Evolutionary conservation across 2,113 vertebrate genomes (phyloP).

Genomic region (Ondatra zibethicus): DNA sequence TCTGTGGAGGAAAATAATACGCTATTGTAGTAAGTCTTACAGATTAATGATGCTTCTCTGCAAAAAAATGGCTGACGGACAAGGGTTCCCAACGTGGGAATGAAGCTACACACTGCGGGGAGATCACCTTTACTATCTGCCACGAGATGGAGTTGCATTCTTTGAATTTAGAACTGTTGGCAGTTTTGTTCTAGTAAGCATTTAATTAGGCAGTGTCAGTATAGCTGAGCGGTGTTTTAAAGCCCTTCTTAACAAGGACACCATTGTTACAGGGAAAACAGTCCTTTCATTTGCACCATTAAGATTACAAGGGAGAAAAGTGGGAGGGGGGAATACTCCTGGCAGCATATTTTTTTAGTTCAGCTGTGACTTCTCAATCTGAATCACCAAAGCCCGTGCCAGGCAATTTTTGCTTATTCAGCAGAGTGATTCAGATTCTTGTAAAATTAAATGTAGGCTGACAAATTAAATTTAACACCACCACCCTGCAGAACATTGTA

Average conservation of each 20-base stretch:
- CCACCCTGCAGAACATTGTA: slow-evolving; percentile 50
- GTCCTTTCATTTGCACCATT: slow-evolving; percentile 61
- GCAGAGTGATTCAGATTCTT: slow-evolving; percentile 70
- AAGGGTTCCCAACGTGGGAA: neutral
- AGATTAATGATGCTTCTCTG: slow-evolving; percentile 57
- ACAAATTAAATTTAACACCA: slow-evolving; percentile 67
- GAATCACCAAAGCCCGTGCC: slow-evolving; percentile 20
- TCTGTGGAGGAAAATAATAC: slow-evolving; percentile 73
- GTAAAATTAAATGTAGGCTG: slow-evolving; percentile 71
- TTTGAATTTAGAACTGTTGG: slow-evolving; percentile 55
- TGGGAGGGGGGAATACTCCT: neutral
- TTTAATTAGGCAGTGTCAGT: slow-evolving; percentile 59
- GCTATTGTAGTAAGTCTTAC: slow-evolving; percentile 63
- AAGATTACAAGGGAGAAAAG: slow-evolving; percentile 54
- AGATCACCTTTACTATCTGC: slow-evolving; percentile 52
- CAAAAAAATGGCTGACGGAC: slow-evolving; percentile 40
- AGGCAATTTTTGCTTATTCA: slow-evolving; percentile 64
- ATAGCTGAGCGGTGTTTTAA: slow-evolving; percentile 37
- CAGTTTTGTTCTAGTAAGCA: slow-evolving; percentile 47
- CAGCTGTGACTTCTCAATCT: slow-evolving; percentile 65
- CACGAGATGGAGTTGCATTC: neutral
- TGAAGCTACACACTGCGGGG: neutral
- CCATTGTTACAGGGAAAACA: slow-evolving; percentile 69
- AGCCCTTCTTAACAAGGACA: slow-evolving; percentile 70
- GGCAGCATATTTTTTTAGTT: slow-evolving; percentile 57